Evolutionary conservation across 2,113 vertebrate species (phyloP).

Genomic region (Scalopus aquaticus): DNA sequence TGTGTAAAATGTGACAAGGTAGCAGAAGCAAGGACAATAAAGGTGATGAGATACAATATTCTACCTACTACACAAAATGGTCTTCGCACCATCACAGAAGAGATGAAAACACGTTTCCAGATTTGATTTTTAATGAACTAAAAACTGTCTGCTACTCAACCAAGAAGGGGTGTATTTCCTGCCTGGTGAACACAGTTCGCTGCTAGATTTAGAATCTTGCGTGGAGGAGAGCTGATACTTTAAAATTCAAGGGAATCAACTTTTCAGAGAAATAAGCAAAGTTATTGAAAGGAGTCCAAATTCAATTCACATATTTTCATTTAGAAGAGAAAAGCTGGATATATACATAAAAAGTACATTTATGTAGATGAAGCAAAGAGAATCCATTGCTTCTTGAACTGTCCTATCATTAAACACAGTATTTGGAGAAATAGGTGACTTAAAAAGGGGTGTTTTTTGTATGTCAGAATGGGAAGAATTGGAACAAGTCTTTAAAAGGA

Average conservation of each 20-base stretch:
- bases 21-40: background rate
- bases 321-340: background rate
- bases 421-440: background rate
- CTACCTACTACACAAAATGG: background rate
- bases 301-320: background rate
- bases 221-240: background rate
- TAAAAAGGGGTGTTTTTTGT: background rate
- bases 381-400: background rate
- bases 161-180: background rate
- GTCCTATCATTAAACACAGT: background rate
- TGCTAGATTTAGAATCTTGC: background rate
- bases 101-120: background rate
- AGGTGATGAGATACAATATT: background rate
- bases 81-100: background rate
- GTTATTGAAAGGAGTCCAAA: background rate
- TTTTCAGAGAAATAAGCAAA: background rate
- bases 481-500: background rate
- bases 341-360: background rate
- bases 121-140: background rate
- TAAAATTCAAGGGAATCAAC: background rate
- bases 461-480: background rate
- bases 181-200: background rate
- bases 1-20: background rate
- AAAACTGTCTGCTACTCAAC: background rate
- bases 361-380: background rate